These are phyloP conservation scores for Oegoconia quadripuncta DNA, from an alignment of 2,888 invertebrate species.

Conservation along the genomic window DNA sequence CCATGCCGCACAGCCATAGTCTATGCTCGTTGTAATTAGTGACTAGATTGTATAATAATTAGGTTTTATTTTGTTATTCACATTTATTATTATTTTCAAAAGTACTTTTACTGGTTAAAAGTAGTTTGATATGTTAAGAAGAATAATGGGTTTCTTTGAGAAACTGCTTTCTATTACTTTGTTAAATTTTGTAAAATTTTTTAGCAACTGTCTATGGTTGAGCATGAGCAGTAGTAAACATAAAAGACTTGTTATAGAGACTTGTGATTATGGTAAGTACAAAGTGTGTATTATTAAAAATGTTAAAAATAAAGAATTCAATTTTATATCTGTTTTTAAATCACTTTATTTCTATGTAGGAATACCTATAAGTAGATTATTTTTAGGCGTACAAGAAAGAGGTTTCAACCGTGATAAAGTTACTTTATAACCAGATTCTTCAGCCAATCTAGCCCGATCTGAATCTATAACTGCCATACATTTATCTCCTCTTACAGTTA, in stretches of 20 bases:
- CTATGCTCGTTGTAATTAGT: conserved; percentile 57
- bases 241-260: conserved; percentile 9
- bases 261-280: conserved; percentile 19
- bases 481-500: conserved; percentile 86
- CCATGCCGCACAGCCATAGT: conserved; percentile 86
- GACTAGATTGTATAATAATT: not conserved
- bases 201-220: not conserved
- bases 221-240: not conserved
- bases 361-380: conserved; percentile 88
- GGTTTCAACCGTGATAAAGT: conserved; percentile 88
- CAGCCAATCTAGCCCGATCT: conserved; percentile 87
- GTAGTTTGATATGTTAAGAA: conserved; percentile 5
- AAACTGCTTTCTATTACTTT: conserved; percentile 1
- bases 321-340: conserved; percentile 27
- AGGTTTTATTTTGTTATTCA: not conserved
- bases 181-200: not conserved
- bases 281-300: conserved; percentile 26
- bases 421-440: conserved; percentile 87
- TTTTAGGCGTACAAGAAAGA: conserved; percentile 92
- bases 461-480: conserved; percentile 95
- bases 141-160: not conserved
- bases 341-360: conserved; percentile 35
- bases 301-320: conserved; percentile 25
- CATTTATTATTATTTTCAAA: conserved; percentile 9
- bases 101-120: conserved; percentile 14